These are phyloP conservation scores for Eublepharis macularius DNA, from an alignment of 2,113 vertebrate genomes.

Conservation along the genomic window DNA sequence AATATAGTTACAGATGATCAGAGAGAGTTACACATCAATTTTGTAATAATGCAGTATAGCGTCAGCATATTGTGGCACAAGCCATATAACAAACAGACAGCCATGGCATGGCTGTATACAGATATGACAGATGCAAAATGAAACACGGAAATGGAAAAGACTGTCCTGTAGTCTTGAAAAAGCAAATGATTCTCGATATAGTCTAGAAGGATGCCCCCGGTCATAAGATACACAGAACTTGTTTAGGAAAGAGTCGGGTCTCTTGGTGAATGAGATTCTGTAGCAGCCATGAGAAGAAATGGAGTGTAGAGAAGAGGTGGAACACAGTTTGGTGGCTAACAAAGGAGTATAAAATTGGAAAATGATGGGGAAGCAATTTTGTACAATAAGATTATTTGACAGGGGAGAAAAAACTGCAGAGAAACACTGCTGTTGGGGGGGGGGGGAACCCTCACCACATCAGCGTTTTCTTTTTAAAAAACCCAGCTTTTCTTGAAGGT, in stretches of 20 bases:
- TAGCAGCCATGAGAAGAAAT: background rate
- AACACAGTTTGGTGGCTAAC: background rate
- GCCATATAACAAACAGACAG: no score
- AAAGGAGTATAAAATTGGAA: background rate
- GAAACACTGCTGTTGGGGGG: background rate
- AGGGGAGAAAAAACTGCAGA: background rate
- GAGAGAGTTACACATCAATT: no score
- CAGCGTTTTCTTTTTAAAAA: background rate
- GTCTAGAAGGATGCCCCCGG: background rate
- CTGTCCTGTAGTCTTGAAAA: background rate
- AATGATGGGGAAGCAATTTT: conserved; percentile 29
- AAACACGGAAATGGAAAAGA: background rate
- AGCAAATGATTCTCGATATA: background rate
- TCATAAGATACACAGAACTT: background rate
- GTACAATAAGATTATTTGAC: conserved; percentile 1
- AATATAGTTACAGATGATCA: no score
- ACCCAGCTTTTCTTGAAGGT: background rate
- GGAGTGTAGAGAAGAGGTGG: background rate
- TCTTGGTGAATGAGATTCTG: background rate
- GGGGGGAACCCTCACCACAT: background rate
- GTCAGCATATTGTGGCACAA: no score
- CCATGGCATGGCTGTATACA: no score
- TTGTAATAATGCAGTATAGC: no score
- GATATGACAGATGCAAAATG: background rate
- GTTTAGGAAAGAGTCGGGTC: background rate